Conservation (phyloP, 2,888 invertebrate species). For the Machimus rusticus region DNA sequence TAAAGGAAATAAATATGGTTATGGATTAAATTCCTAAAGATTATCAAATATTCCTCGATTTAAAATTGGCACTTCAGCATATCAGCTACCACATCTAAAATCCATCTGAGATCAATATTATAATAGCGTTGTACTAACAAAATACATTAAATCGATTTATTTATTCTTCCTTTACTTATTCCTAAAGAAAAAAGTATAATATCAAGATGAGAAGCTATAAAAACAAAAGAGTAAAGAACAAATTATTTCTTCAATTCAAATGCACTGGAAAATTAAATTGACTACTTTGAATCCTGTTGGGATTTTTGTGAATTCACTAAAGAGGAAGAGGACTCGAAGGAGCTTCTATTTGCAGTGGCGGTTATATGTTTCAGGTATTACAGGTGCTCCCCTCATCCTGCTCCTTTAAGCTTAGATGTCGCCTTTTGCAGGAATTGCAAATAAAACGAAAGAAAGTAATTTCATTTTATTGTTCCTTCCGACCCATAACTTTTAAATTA, state of each 20-base stretch:
- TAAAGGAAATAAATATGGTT: no score
- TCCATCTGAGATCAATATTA: not conserved
- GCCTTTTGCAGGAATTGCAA: not conserved
- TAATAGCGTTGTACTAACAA: not conserved
- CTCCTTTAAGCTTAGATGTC: not conserved
- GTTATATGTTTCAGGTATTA: slow-evolving; percentile 9
- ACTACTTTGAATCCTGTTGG: not conserved
- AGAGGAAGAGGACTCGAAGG: not conserved
- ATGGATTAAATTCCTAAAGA: no score
- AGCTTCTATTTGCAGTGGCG: not conserved
- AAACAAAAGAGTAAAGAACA: not conserved
- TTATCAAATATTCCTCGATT: no score
- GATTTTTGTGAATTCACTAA: not conserved
- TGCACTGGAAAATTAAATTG: slow-evolving; percentile 37
- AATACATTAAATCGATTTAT: not conserved
- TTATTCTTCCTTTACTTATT: not conserved
- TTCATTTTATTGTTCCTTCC: slow-evolving; percentile 35
- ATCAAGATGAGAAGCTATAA: not conserved
- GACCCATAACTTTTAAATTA: slow-evolving; percentile 24
- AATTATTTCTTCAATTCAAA: slow-evolving; percentile 19
- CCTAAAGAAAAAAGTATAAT: not conserved
- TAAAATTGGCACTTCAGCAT: no score
- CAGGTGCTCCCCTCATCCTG: not conserved
- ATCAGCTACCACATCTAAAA: no score
- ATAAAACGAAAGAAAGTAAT: slow-evolving; percentile 28